Base-by-base conservation (phyloP, 2,888 invertebrate genomes). In the Agriopis aurantiaria region DNA sequence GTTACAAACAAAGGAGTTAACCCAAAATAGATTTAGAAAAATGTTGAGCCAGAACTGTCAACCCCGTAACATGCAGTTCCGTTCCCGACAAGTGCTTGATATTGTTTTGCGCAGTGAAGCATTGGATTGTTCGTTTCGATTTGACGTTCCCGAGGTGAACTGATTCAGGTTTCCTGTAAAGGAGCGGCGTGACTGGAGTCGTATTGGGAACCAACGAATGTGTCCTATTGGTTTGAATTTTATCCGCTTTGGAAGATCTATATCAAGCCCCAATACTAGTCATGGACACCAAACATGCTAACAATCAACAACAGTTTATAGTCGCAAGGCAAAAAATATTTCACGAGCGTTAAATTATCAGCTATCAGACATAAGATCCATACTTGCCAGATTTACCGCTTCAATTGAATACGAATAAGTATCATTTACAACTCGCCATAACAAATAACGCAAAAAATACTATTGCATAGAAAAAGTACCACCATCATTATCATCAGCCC, bases 21-120 rank as follows among this genome's bases (percentile, higher is more conserved):
- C n/a, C 55, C 23, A 43, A 66, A 71, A 55, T 63, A 49, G 63
- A 63, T 66, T 49, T 8, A 59, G 52, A 49, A 64, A 63, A 66
- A 63, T 60, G 63, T 70, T 62, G 62, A 74, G 67, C 60, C 48
- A 75, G 65, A 76, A 71, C 73, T 83, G 82, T 81, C 87, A 85
- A 76, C 83, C 80, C 81, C 85, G 76, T 72, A 77, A 78, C 78
- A 80, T 79, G 74, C 76, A 81, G 75, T 82, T 81, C 77, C 82
- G 78, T 77, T 78, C 75, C 80, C 82, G 85, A 83, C 82, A 81
- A 83, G 78, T 80, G 79, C 77, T 77, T 79, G 78, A 81, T 82
- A 85, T 85, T 87, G 85, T 86, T 88, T 84, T 80, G 79, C 80
- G 75, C 79, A 82, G 79, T 82, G 77, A 80, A 82, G 77, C 78